phyloP scores from a whole-genome alignment of 2,888 invertebrate species.

The Calephelis perditalis region DNA sequence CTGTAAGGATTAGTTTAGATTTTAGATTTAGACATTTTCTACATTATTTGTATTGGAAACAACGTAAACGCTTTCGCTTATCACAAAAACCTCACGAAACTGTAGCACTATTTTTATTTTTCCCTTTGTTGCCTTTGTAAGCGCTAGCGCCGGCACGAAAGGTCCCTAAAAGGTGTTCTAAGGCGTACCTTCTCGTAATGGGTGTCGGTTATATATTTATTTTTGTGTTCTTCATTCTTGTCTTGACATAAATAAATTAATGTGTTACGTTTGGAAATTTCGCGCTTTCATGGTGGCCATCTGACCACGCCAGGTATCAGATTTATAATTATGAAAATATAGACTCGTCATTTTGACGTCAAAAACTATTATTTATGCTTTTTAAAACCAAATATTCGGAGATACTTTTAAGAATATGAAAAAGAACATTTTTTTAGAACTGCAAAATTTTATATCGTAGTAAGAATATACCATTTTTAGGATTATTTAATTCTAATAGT shows the following conservation, averaged over 20 bases:
- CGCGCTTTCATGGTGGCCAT: conserved; percentile 66
- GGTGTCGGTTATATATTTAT: conserved; percentile 74
- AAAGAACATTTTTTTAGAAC: too few relatives aligned
- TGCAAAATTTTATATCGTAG: too few relatives aligned
- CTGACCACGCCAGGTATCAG: conserved; percentile 21
- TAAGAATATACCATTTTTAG: too few relatives aligned
- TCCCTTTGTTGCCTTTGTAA: conserved; percentile 70
- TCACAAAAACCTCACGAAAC: conserved; percentile 37
- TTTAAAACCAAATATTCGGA: too few relatives aligned
- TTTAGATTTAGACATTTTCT: too few relatives aligned
- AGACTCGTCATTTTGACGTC: not conserved
- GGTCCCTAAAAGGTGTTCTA: conserved; percentile 64
- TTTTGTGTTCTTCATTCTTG: conserved; percentile 72
- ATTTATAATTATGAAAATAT: conserved; percentile 12
- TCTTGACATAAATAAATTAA: conserved; percentile 73
- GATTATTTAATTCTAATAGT: too few relatives aligned
- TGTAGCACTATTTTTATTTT: conserved; percentile 60
- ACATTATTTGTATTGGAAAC: too few relatives aligned
- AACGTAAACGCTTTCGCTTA: conserved; percentile 24
- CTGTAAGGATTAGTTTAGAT: too few relatives aligned
- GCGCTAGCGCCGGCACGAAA: conserved; percentile 73
- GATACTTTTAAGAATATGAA: too few relatives aligned
- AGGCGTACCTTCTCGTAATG: conserved; percentile 63
- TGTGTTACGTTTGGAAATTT: conserved; percentile 59
- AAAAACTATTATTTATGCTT: not conserved